Conservation (phyloP, 1,140 invertebrate species). For the Megalopta genalis region DNA sequence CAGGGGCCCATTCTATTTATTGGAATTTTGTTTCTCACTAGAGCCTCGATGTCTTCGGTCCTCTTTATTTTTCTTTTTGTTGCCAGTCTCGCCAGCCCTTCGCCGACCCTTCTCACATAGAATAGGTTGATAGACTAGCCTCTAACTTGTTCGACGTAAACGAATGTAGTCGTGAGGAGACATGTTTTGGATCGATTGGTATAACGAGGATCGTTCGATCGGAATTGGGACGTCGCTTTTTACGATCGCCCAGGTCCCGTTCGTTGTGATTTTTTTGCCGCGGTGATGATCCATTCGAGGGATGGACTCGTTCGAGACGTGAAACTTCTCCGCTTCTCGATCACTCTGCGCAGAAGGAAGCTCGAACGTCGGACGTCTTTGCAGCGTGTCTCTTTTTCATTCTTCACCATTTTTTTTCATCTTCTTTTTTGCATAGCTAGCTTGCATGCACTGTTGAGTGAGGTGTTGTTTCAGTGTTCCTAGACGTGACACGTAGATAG, state of each 20-base stretch:
- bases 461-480: conserved; percentile 48
- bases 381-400: conserved; percentile 35
- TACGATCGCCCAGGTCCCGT: not conserved
- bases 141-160: conserved; percentile 59
- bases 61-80: conserved; percentile 30
- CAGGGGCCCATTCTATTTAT: conserved; percentile 4
- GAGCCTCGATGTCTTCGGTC: conserved; percentile 6
- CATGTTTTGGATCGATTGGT: conserved; percentile 32
- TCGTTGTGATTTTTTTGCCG: not conserved
- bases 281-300: not conserved
- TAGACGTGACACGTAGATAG: conserved; percentile 23
- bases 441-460: conserved; percentile 56
- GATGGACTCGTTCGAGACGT: not conserved
- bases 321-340: conserved; percentile 38
- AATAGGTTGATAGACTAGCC: conserved; percentile 60
- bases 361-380: conserved; percentile 62
- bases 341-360: conserved; percentile 28
- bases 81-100: conserved; percentile 54
- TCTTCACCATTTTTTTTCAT: conserved; percentile 47
- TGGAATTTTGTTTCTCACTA: conserved; percentile 10
- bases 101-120: conserved; percentile 63
- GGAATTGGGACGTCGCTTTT: conserved; percentile 27
- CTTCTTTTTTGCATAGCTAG: conserved; percentile 57
- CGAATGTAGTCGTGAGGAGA: conserved; percentile 51
- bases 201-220: conserved; percentile 4